Conservation (phyloP, 2,888 invertebrate species). For the Netelia melanura region DNA sequence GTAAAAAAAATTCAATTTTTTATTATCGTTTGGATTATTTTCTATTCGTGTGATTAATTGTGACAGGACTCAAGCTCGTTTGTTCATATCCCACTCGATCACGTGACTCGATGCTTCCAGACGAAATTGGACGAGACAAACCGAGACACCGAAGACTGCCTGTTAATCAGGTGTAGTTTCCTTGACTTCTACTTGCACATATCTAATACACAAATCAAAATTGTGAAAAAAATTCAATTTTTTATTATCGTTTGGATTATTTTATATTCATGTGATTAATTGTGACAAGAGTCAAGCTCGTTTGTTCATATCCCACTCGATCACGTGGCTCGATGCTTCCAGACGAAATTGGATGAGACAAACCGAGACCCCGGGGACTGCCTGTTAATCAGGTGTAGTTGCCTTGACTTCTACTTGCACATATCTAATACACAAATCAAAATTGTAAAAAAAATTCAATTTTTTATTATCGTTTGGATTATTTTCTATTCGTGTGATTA, state of each 20-base stretch:
- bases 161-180: conserved; percentile 38
- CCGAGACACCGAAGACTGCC: conserved; percentile 21
- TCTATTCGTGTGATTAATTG: no score
- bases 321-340: background rate
- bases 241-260: background rate
- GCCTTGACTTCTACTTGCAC: background rate
- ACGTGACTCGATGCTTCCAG: background rate
- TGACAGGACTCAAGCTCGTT: background rate
- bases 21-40: background rate
- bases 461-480: background rate
- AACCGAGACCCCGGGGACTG: conserved; percentile 16
- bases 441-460: background rate
- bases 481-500: no score
- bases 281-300: background rate
- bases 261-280: no score
- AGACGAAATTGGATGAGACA: conserved; percentile 48
- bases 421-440: no score
- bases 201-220: no score
- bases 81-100: background rate
- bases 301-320: background rate
- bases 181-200: background rate
- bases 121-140: conserved; percentile 45
- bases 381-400: conserved; percentile 35
- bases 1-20: background rate
- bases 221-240: background rate